These are phyloP conservation scores for Lepus europaeus DNA, from an alignment of 2,113 vertebrate genomes.

Conservation along the genomic window DNA sequence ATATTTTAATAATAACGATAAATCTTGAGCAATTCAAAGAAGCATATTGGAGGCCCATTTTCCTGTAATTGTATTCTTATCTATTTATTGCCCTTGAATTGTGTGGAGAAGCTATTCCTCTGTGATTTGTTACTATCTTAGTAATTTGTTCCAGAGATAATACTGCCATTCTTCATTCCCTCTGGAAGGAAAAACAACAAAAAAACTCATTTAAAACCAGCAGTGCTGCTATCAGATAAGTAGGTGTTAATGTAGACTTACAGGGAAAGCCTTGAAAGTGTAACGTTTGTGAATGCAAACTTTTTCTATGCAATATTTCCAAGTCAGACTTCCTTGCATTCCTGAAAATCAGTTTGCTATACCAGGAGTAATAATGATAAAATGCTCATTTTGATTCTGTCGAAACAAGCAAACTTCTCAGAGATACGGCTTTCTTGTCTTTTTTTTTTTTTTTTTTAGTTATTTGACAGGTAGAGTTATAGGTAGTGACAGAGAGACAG, in stretches of 20 bases:
- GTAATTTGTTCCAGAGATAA: conserved; percentile 85
- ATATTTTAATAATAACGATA: conserved; percentile 82
- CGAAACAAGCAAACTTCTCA: conserved; percentile 74
- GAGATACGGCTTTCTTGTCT: conserved; percentile 63
- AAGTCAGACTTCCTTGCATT: conserved; percentile 80
- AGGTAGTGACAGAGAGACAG: too few relatives aligned
- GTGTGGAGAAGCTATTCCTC: conserved; percentile 80
- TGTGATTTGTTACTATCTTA: conserved; percentile 72
- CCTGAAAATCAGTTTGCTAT: conserved; percentile 70
- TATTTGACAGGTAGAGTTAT: too few relatives aligned
- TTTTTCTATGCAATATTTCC: conserved; percentile 75
- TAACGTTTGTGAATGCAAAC: conserved; percentile 66
- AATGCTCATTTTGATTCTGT: conserved; percentile 76
- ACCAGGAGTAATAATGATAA: conserved; percentile 64
- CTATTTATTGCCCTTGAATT: conserved; percentile 86
- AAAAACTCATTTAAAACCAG: conserved; percentile 68
- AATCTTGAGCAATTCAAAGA: conserved; percentile 83
- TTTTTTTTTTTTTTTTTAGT: not conserved
- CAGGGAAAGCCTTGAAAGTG: conserved; percentile 16
- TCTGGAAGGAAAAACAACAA: conserved; percentile 65
- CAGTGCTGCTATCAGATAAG: conserved; percentile 62
- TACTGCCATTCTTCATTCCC: conserved; percentile 81
- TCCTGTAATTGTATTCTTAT: conserved; percentile 84
- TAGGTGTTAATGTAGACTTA: conserved; percentile 67
- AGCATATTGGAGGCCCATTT: conserved; percentile 82